These are phyloP conservation scores for Acromyrmex charruanus DNA, from an alignment of 1,140 invertebrate genomes.

Conservation along the genomic window DNA sequence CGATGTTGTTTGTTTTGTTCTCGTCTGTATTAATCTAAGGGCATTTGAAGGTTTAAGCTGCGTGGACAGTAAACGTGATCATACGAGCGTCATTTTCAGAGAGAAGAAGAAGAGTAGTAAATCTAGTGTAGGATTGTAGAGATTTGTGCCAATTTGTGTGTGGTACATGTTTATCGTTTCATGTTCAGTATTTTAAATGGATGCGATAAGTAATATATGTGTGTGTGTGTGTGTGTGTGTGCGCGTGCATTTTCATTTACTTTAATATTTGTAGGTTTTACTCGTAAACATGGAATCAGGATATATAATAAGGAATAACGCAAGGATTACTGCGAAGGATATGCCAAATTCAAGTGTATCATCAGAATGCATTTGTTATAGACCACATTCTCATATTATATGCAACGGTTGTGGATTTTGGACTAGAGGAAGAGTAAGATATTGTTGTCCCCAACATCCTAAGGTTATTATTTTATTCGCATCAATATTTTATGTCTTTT, in stretches of 20 bases:
- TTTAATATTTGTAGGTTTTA: not conserved
- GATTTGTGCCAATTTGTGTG: too few relatives aligned
- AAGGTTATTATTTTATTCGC: slow-evolving; percentile 43
- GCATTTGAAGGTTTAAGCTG: not conserved
- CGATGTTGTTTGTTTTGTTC: slow-evolving; percentile 30
- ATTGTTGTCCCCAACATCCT: slow-evolving; percentile 69
- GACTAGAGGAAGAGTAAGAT: slow-evolving; percentile 65
- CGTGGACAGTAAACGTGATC: not conserved
- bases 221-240: not conserved
- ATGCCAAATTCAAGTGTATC: too few relatives aligned
- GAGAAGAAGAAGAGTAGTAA: not conserved
- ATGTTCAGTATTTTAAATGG: not conserved
- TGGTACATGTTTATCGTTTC: not conserved
- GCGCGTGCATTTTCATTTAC: not conserved
- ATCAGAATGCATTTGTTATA: slow-evolving; percentile 63
- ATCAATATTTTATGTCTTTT: slow-evolving; percentile 2
- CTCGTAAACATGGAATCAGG: slow-evolving; percentile 11
- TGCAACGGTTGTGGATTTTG: slow-evolving; percentile 73
- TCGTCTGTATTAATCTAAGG: not conserved
- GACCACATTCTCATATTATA: slow-evolving; percentile 64
- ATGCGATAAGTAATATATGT: not conserved
- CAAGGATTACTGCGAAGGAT: not conserved
- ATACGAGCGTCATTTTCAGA: not conserved
- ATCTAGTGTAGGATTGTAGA: not conserved
- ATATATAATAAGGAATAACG: not conserved